phyloP scores from a whole-genome alignment of 2,797 vertebrate species.

The Sarcophilus harrisii region DNA sequence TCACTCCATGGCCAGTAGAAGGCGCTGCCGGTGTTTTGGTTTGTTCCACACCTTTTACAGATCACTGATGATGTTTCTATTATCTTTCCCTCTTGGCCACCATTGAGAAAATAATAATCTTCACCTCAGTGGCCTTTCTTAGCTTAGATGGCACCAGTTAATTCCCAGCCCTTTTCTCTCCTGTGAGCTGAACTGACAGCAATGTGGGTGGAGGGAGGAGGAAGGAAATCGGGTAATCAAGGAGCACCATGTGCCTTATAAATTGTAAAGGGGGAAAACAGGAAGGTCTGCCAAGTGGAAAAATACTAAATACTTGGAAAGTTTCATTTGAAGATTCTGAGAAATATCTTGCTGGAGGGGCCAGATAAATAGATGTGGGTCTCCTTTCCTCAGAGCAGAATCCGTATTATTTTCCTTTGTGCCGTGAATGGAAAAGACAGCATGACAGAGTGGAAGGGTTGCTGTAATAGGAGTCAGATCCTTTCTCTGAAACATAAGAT shows the following conservation, averaged over 20 bases:
- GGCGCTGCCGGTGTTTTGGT: not conserved
- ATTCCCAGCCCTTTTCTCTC: not conserved
- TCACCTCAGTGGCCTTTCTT: not conserved
- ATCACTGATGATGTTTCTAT: not conserved
- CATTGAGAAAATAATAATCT: not conserved
- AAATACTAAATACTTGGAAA: slow-evolving; percentile 33
- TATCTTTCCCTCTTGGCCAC: not conserved
- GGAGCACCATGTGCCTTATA: not conserved
- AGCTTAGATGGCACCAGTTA: not conserved
- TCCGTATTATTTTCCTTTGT: not conserved
- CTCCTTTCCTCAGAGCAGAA: not conserved
- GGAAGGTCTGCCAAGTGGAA: slow-evolving; percentile 49
- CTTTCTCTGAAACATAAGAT: too few species aligned
- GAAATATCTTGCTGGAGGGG: slow-evolving; percentile 37
- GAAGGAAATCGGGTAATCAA: not conserved
- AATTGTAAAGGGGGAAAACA: not conserved
- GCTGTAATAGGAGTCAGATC: not conserved
- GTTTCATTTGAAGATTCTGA: slow-evolving; percentile 50
- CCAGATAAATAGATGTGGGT: not conserved
- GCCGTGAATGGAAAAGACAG: not conserved
- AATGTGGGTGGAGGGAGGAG: slow-evolving; percentile 17
- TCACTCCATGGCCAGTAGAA: not conserved
- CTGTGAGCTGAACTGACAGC: not conserved
- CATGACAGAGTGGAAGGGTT: not conserved
- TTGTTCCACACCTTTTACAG: not conserved